Conservation (phyloP, 2,888 invertebrate species). For the Seira sanloemensis region DNA sequence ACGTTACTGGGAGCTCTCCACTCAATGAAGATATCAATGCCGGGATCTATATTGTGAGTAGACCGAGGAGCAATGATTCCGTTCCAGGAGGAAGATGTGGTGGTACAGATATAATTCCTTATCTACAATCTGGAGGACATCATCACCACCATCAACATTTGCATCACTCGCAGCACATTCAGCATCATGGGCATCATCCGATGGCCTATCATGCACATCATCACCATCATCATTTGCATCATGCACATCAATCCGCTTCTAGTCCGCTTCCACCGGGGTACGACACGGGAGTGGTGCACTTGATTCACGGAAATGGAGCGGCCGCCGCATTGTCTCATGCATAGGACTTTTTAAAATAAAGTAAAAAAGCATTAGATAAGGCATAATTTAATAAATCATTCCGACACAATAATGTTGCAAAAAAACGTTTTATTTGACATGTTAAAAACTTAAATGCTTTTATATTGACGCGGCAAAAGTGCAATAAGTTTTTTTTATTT, state of each 20-base stretch:
- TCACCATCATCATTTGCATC: slow-evolving; percentile 42
- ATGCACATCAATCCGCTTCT: slow-evolving; percentile 7
- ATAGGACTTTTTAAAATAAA: slow-evolving; percentile 15
- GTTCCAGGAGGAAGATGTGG: slow-evolving; percentile 16
- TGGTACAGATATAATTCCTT: slow-evolving; percentile 20
- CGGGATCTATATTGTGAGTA: neutral
- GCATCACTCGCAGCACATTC: neutral
- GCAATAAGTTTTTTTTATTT: too few species aligned
- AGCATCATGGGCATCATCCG: neutral
- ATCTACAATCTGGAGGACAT: slow-evolving; percentile 24
- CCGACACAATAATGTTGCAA: too few species aligned
- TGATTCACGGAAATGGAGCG: slow-evolving; percentile 50
- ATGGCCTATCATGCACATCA: slow-evolving; percentile 4
- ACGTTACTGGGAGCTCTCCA: neutral
- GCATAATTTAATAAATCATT: too few species aligned
- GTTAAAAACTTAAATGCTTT: too few species aligned
- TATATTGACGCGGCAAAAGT: too few species aligned
- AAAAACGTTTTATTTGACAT: too few species aligned
- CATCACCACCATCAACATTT: slow-evolving; percentile 21
- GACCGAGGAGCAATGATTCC: slow-evolving; percentile 29
- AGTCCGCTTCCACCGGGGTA: slow-evolving; percentile 18
- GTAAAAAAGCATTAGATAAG: too few species aligned
- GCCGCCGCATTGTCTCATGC: slow-evolving; percentile 50
- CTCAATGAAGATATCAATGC: neutral
- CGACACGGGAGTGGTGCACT: slow-evolving; percentile 23